Conservation (phyloP, 2,797 vertebrate species). For the Thalassophryne amazonica region DNA sequence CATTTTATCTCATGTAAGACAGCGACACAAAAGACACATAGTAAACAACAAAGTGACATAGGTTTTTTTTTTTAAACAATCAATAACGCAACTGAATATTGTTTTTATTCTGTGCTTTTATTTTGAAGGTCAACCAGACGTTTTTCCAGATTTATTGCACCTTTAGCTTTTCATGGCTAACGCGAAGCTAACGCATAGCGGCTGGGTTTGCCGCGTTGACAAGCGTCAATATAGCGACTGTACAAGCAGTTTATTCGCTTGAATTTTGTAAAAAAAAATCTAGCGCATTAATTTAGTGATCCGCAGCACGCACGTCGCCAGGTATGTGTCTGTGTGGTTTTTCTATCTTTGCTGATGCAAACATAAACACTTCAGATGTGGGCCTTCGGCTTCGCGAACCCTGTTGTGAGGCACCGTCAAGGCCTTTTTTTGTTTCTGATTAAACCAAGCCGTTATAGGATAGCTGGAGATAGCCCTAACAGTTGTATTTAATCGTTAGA, state of each 20-base stretch:
- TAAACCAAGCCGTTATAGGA: too few relatives aligned
- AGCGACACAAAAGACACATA: accelerated
- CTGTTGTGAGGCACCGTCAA: constrained; percentile 20
- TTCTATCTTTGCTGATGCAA: not conserved
- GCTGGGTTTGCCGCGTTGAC: constrained; percentile 8
- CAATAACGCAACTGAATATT: accelerated
- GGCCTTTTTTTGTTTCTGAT: too few relatives aligned
- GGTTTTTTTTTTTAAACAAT: accelerated
- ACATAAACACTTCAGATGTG: constrained; percentile 8
- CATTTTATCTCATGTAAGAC: not conserved
- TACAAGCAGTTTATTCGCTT: not conserved
- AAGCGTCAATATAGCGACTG: not conserved
- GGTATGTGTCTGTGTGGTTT: constrained; percentile 22
- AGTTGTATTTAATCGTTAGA: too few relatives aligned
- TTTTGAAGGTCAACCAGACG: constrained; percentile 6
- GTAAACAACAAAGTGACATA: accelerated
- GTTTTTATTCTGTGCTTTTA: constrained; percentile 18
- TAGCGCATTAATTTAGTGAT: not conserved
- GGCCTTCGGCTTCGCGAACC: constrained; percentile 32
- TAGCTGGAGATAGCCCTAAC: too few relatives aligned
- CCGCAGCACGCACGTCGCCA: not conserved
- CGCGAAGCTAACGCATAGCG: constrained; percentile 30
- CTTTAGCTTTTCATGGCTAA: constrained; percentile 23
- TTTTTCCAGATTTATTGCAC: constrained; percentile 1
- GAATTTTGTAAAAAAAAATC: not conserved